Conservation (phyloP, 2,113 vertebrate genomes). For the Hemichromis elongatus region DNA sequence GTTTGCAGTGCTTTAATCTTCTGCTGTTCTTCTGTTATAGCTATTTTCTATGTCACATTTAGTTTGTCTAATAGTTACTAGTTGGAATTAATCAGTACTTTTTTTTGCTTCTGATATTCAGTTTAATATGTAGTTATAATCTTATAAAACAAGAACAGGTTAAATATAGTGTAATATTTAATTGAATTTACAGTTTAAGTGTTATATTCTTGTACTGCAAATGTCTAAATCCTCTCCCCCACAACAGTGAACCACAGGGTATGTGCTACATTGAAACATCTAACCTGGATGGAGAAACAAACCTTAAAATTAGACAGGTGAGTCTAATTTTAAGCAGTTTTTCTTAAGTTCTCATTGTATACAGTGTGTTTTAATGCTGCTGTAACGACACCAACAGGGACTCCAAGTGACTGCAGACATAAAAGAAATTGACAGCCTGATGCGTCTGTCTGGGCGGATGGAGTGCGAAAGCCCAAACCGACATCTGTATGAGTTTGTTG, state of each 20-base stretch:
- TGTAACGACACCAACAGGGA: constrained; percentile 72
- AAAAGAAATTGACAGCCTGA: constrained; percentile 88
- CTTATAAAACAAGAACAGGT: background rate
- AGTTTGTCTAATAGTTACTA: background rate
- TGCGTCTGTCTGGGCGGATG: constrained; percentile 87
- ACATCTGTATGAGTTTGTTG: constrained; percentile 96
- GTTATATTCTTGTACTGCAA: background rate
- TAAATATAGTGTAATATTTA: background rate
- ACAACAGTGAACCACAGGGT: constrained; percentile 90
- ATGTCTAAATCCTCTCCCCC: constrained; percentile 8
- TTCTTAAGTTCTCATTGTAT: background rate
- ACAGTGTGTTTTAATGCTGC: background rate
- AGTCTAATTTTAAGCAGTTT: too few relatives aligned
- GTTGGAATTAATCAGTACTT: background rate
- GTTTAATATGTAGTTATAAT: background rate
- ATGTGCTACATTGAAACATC: constrained; percentile 99
- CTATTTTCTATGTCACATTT: background rate
- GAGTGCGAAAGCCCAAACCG: constrained; percentile 97
- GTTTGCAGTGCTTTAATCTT: constrained; percentile 5
- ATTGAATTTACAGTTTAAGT: background rate
- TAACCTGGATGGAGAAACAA: constrained; percentile 97
- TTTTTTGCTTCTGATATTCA: background rate
- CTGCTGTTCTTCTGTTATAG: background rate
- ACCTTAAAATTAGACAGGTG: constrained; percentile 98
- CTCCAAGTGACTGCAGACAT: constrained; percentile 88